These are phyloP conservation scores for Poecile atricapillus DNA, from an alignment of 2,113 vertebrate species.

Conservation along the genomic window DNA sequence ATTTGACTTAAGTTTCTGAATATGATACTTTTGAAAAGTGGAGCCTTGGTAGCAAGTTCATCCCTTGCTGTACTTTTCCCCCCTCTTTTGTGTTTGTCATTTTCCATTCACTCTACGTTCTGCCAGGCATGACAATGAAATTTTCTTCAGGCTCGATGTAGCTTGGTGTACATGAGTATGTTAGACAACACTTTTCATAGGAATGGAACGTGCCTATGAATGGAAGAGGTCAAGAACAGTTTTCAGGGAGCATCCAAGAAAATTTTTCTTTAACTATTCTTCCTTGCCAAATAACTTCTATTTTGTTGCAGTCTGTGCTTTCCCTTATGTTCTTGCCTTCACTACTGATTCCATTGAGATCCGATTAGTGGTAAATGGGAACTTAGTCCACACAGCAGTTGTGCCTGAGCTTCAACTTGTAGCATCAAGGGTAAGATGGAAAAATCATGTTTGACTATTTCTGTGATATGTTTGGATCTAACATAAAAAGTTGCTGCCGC, in stretches of 20 bases:
- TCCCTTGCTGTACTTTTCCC: neutral
- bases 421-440: slow-evolving; percentile 87
- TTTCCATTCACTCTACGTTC: neutral
- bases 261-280: neutral
- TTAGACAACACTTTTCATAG: neutral
- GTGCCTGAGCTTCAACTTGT: slow-evolving; percentile 92
- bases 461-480: neutral
- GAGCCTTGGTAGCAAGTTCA: neutral
- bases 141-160: neutral
- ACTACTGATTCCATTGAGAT: slow-evolving; percentile 98
- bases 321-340: slow-evolving; percentile 97
- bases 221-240: neutral
- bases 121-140: neutral
- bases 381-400: slow-evolving; percentile 95
- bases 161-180: neutral
- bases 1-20: neutral
- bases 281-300: neutral
- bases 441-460: neutral
- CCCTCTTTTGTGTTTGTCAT: neutral
- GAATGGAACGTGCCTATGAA: neutral
- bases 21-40: neutral
- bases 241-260: neutral
- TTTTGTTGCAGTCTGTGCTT: slow-evolving; percentile 88
- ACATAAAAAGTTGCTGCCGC: neutral
- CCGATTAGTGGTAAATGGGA: slow-evolving; percentile 95